A percentile compares a stretch with the other conserved stretches of the same genome.
Conservation (phyloP, 2,797 vertebrate species). For the Dicrostonyx torquatus region DNA sequence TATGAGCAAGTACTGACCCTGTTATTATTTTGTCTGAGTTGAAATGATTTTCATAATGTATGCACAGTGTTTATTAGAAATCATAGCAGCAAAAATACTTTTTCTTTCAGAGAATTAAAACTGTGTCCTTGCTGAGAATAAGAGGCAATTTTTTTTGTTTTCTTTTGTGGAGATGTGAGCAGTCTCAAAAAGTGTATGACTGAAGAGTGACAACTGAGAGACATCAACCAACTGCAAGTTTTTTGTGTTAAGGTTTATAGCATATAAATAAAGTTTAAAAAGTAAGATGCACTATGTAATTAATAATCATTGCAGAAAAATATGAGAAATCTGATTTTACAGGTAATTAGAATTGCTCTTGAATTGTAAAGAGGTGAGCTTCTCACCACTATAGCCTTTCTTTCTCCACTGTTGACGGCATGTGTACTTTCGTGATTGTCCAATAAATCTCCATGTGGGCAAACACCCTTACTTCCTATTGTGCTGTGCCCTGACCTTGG, state of each 20-base stretch:
- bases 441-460: background rate
- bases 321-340: background rate
- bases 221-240: background rate
- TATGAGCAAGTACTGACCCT: background rate
- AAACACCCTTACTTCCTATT: background rate
- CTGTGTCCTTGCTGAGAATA: background rate
- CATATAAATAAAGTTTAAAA: background rate
- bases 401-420: too few relatives aligned
- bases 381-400: background rate
- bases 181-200: background rate
- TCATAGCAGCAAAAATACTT: slow-evolving; percentile 25
- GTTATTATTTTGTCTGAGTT: background rate
- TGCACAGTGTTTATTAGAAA: background rate
- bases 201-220: background rate
- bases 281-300: background rate
- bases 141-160: background rate
- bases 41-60: slow-evolving; percentile 1
- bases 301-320: background rate
- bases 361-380: background rate
- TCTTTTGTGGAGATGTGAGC: background rate
- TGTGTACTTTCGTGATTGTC: background rate
- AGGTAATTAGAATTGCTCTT: background rate
- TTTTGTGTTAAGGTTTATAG: background rate
- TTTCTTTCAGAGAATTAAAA: background rate
- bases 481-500: background rate